Percentiles rank a stretch among this genome's conserved stretches.
These are phyloP conservation scores for Sebastes hubbsi DNA, from an alignment of 2,797 vertebrate genomes.

Conservation along the genomic window DNA sequence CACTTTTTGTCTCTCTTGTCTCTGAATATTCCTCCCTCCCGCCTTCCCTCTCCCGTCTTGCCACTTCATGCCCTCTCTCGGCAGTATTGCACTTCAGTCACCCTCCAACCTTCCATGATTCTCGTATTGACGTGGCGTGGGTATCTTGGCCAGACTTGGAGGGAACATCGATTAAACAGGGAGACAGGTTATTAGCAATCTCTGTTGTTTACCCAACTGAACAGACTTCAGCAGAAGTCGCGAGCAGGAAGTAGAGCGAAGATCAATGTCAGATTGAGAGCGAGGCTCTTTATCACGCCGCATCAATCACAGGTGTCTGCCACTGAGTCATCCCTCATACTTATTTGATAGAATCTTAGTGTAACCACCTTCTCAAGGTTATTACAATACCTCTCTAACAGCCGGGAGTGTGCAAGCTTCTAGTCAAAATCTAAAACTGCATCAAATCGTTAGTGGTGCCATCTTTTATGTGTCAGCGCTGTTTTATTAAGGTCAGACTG, in stretches of 20 bases:
- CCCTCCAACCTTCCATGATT: conserved; percentile 34
- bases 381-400: conserved; percentile 20
- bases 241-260: conserved; percentile 24
- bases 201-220: conserved; percentile 62
- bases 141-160: conserved; percentile 33
- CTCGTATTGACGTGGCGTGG: conserved; percentile 38
- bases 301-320: conserved; percentile 55
- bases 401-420: background rate
- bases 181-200: conserved; percentile 59
- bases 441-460: conserved; percentile 3
- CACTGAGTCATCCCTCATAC: conserved; percentile 41
- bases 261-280: conserved; percentile 57
- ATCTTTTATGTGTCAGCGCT: conserved; percentile 7
- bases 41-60: background rate
- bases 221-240: conserved; percentile 17
- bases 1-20: background rate
- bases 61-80: background rate
- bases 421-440: conserved; percentile 21
- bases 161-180: conserved; percentile 56
- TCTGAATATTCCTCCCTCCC: background rate
- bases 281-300: conserved; percentile 23
- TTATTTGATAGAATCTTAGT: conserved; percentile 54
- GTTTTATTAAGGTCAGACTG: conserved; percentile 23
- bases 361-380: conserved; percentile 52
- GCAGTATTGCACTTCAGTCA: conserved; percentile 9